Evolutionary conservation across 2,888 invertebrate species (phyloP), one percentile per base, ranked within the genome.

Genomic region (Mesopsocus fuscifrons): DNA sequence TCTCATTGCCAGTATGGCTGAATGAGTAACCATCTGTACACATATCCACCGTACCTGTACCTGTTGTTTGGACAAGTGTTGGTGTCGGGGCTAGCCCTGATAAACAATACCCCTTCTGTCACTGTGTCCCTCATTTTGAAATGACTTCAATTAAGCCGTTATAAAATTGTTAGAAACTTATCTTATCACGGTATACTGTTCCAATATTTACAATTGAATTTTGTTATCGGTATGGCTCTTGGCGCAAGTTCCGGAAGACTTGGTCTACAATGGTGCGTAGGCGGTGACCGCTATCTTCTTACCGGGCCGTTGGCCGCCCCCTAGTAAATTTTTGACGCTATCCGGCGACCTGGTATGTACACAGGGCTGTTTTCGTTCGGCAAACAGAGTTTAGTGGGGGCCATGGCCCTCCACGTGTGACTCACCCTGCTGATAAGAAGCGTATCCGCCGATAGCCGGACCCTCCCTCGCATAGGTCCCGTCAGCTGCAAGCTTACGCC

Each of bases 181-280:
- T 38, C 38, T 38, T 38, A 38, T 38, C 38, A 38, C 20, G n/a
- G 21, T 21, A 20, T 13, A 38, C 38, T 38, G 38, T 38, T 20
- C 38, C 38, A 38, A 38, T 38, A 38, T 38, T 38, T 38, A 38
- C 38, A 38, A 38, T 38, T 38, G 38, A 38, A 38, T 38, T 38
- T 38, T 21, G 38, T 38, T 38, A 38, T 38, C 38, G 38, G 20
- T 20, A 20, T 38, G 38, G 38, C 20, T 38, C 21, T 38, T 38
- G n/a, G 17, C 38, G 18, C 17, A 38, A n/a, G 6, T 33, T 17
- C 15, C 15, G 21, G 38, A 38, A 38, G 38, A 38, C 5, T 20
- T 18, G 20, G 8, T 38, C 21, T 9, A 9, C 17, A 20, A 38
- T 21, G 38, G 21, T 38, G 15, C 20, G n/a, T 20, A 17, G 13